A percentile compares a stretch with the other conserved stretches of the same genome.
phyloP scores from a whole-genome alignment of 2,797 vertebrate genomes.

The Rhinogobio ventralis region DNA sequence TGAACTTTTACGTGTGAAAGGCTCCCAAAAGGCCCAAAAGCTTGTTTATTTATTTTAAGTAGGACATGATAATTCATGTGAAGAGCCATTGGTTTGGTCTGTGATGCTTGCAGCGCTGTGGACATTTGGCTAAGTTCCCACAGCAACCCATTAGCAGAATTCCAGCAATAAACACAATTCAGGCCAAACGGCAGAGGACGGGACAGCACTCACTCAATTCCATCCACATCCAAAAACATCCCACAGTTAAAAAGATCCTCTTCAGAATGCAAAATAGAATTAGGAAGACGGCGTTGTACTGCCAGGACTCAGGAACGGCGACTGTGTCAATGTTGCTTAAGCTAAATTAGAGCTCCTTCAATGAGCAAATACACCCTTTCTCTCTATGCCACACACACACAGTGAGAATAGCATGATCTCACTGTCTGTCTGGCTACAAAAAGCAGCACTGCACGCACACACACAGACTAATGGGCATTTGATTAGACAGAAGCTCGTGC shows the following conservation, averaged over 20 bases:
- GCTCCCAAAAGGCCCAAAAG: conserved; percentile 42
- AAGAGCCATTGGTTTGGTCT: conserved; percentile 42
- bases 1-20: conserved; percentile 44
- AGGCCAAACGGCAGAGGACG: conserved; percentile 29
- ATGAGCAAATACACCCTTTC: conserved; percentile 25
- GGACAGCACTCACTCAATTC: conserved; percentile 10
- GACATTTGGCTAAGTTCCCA: conserved; percentile 53
- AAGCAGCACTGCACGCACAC: conserved; percentile 31
- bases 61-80: conserved; percentile 54
- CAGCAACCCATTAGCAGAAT: conserved; percentile 57
- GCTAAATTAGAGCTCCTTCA: conserved; percentile 32
- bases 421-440: conserved; percentile 37
- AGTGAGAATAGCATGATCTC: conserved; percentile 39
- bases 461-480: conserved; percentile 49
- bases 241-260: conserved; percentile 34
- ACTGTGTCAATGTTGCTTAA: conserved; percentile 45
- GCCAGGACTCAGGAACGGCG: conserved; percentile 15
- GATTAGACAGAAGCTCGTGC: conserved; percentile 50
- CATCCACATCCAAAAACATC: conserved; percentile 33
- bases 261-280: conserved; percentile 33
- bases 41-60: conserved; percentile 51
- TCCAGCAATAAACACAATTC: conserved; percentile 48
- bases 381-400: background rate
- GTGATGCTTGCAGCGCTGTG: conserved; percentile 26
- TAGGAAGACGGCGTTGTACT: background rate